Conservation (phyloP, 2,113 vertebrate genomes). For the Aramus guarauna region DNA sequence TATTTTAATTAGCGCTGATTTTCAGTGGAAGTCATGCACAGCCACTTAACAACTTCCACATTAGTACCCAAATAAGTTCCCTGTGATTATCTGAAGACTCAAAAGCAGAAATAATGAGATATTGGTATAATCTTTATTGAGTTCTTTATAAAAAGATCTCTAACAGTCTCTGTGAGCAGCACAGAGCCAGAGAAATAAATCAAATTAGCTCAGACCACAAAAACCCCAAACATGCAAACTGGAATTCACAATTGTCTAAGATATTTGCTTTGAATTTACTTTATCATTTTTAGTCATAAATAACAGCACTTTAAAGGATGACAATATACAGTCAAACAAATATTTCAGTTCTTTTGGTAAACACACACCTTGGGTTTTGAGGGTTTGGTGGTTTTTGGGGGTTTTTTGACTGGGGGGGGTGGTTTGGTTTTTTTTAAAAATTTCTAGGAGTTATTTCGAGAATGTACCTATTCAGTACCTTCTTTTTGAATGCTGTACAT, state of each 20-base stretch:
- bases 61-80: conserved; percentile 4
- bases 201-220: not conserved
- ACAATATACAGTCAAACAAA: not conserved
- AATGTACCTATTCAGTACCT: not conserved
- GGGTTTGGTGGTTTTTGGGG: no score
- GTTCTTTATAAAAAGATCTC: not conserved
- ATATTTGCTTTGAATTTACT: not conserved
- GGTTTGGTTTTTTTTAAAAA: no score
- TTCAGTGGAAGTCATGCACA: conserved; percentile 20
- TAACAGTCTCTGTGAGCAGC: not conserved
- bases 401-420: no score
- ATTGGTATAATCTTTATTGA: not conserved
- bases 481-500: rapidly evolving
- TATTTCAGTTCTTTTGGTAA: not conserved
- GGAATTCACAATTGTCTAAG: not conserved
- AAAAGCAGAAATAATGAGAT: not conserved
- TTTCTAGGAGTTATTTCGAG: not conserved
- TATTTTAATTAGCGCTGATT: conserved; percentile 45
- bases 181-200: not conserved
- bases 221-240: not conserved
- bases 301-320: not conserved
- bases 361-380: not conserved
- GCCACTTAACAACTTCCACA: conserved; percentile 25
- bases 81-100: not conserved
- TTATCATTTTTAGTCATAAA: not conserved